Conservation (phyloP, 2,888 invertebrate species). For the Osedax frankpressi region DNA sequence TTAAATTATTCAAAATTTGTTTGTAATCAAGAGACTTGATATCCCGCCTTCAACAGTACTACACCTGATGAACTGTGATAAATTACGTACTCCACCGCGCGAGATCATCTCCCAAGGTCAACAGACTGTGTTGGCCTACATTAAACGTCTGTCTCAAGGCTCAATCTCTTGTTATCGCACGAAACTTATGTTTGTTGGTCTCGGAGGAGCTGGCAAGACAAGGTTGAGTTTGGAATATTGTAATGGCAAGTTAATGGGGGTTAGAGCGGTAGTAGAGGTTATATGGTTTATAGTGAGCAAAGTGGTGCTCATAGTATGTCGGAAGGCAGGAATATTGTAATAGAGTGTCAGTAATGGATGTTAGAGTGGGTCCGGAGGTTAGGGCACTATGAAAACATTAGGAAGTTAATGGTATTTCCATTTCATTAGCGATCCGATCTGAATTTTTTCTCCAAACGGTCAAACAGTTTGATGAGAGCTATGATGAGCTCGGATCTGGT, state of each 20-base stretch:
- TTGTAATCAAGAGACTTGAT: neutral
- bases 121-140: conserved; percentile 35
- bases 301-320: no score
- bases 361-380: no score
- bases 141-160: conserved; percentile 38
- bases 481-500: conserved; percentile 30
- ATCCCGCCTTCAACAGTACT: conserved; percentile 28
- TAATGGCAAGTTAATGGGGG: no score
- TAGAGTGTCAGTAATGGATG: no score
- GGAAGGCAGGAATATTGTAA: no score
- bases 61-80: conserved; percentile 32
- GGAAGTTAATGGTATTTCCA: no score
- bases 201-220: conserved; percentile 47
- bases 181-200: conserved; percentile 45
- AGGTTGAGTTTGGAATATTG: conserved; percentile 29
- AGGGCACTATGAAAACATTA: no score
- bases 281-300: no score
- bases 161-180: conserved; percentile 39
- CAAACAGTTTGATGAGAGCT: conserved; percentile 34
- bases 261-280: no score
- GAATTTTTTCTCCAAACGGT: no score
- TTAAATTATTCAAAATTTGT: neutral
- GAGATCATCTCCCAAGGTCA: conserved; percentile 40
- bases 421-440: no score
- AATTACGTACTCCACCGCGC: conserved; percentile 39